These are phyloP conservation scores for Cryptomyrus ogoouensis DNA, from an alignment of 2,113 vertebrate species.

Conservation along the genomic window DNA sequence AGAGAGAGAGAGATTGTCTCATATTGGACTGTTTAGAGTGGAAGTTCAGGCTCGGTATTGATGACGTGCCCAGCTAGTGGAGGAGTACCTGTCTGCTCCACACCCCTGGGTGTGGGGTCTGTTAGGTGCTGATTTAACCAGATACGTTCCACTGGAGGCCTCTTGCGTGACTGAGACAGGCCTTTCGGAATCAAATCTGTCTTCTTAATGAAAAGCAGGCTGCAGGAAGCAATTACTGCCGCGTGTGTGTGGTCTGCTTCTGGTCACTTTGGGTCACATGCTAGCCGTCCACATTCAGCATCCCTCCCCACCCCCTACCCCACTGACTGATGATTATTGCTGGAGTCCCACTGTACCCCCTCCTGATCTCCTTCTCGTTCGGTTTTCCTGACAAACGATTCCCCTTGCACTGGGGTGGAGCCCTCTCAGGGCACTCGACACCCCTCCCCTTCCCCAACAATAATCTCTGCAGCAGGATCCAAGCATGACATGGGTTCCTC, in stretches of 20 bases:
- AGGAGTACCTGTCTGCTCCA: neutral
- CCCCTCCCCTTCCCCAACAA: neutral
- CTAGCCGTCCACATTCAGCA: neutral
- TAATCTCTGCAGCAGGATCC: slow-evolving; percentile 15
- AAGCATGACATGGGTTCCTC: neutral
- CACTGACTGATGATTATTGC: neutral
- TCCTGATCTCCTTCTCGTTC: neutral
- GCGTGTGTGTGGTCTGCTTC: neutral
- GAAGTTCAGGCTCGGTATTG: neutral
- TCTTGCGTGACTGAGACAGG: neutral
- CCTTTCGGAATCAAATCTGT: neutral
- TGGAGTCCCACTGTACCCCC: neutral
- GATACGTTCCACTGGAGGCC: neutral
- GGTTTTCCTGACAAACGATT: neutral
- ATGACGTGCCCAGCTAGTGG: neutral
- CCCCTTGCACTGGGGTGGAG: slow-evolving; percentile 27
- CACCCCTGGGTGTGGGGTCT: neutral
- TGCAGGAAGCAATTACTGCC: slow-evolving; percentile 1
- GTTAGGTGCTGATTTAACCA: neutral
- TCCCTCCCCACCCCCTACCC: neutral
- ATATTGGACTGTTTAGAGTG: neutral
- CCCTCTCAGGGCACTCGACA: neutral
- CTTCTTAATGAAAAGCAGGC: slow-evolving; percentile 3
- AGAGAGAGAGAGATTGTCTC: neutral
- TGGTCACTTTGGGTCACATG: slow-evolving; percentile 5